These are phyloP conservation scores for Heliothis subflexa DNA, from an alignment of 1,140 invertebrate genomes.

Conservation along the genomic window DNA sequence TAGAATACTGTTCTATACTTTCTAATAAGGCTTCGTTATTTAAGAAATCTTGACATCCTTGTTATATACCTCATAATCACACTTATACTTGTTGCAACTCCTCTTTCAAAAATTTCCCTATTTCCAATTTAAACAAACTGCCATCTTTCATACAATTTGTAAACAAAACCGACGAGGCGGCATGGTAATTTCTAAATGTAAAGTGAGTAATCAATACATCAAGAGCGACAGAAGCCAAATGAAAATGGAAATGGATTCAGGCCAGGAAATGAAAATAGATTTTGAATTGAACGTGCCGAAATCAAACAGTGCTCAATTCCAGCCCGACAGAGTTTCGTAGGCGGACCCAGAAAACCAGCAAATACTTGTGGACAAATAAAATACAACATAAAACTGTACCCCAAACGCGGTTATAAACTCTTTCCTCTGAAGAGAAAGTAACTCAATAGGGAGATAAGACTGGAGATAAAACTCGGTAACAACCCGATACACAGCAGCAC, in stretches of 20 bases:
- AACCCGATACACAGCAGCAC: conserved; percentile 13
- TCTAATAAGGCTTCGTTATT: neutral
- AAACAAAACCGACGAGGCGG: conserved; percentile 37
- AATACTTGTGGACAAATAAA: conserved; percentile 43
- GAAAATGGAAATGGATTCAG: conserved; percentile 53
- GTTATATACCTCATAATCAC: neutral
- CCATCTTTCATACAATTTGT: conserved; percentile 36
- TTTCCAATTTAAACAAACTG: conserved; percentile 27
- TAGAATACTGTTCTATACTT: neutral
- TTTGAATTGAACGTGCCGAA: conserved; percentile 53
- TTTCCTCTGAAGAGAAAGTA: conserved; percentile 35
- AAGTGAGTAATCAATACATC: conserved; percentile 53
- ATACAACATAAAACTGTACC: neutral
- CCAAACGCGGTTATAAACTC: conserved; percentile 33
- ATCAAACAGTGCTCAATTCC: conserved; percentile 50
- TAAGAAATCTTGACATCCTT: neutral
- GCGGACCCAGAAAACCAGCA: conserved; percentile 1
- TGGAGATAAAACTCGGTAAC: conserved; percentile 15
- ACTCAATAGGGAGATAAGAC: conserved; percentile 34
- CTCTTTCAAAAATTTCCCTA: neutral
- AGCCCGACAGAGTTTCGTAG: conserved; percentile 35
- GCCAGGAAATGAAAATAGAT: conserved; percentile 53
- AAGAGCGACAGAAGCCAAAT: conserved; percentile 50
- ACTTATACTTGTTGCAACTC: neutral
- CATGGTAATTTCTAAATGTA: conserved; percentile 45